Evolutionary conservation across 2,113 vertebrate genomes (phyloP).

Genomic region (Beaufortia kweichowensis): DNA sequence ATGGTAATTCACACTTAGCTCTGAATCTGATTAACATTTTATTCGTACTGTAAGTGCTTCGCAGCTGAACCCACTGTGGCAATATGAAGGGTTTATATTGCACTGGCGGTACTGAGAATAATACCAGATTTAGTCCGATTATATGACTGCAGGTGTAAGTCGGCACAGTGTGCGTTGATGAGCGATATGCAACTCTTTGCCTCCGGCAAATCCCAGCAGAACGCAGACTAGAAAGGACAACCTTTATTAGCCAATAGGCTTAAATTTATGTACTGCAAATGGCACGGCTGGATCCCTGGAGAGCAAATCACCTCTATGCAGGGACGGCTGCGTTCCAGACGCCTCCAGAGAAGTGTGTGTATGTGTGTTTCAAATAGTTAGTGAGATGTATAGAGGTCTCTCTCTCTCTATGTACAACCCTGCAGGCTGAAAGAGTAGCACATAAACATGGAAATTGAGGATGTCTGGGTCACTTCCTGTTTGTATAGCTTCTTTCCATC

Average conservation of each 20-base stretch:
- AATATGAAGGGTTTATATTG: constrained; percentile 39
- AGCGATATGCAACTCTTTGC: constrained; percentile 26
- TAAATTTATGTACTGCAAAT: constrained; percentile 56
- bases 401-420: background rate
- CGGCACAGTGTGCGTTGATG: constrained; percentile 49
- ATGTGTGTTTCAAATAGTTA: background rate
- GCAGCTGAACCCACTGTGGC: background rate
- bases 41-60: constrained; percentile 67
- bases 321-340: constrained; percentile 35
- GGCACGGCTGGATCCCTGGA: constrained; percentile 26
- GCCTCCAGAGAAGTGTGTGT: constrained; percentile 27
- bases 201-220: constrained; percentile 47
- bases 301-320: constrained; percentile 50
- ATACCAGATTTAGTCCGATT: constrained; percentile 22
- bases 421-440: background rate
- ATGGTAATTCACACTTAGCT: constrained; percentile 73
- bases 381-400: background rate
- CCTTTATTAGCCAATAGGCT: constrained; percentile 52
- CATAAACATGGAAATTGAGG: constrained; percentile 34
- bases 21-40: constrained; percentile 70
- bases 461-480: constrained; percentile 51
- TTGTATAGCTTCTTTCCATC: constrained; percentile 45
- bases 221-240: constrained; percentile 31
- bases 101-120: constrained; percentile 35
- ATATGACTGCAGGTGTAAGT: constrained; percentile 31